Evolutionary conservation across 1,140 invertebrate genomes (phyloP).

Genomic region (Drosophila tristis): DNA sequence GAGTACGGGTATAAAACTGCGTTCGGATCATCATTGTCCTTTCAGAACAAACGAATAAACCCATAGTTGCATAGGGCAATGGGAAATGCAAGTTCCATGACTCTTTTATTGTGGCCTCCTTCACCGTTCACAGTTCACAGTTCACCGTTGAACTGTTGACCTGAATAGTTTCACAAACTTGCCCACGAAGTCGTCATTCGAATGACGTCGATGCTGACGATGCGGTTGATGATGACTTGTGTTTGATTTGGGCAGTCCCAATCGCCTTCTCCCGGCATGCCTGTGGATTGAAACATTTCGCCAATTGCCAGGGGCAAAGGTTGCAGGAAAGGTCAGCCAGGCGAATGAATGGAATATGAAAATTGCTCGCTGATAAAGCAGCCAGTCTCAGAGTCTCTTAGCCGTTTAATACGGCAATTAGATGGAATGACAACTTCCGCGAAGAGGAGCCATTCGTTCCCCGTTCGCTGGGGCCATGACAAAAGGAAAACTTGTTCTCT

Average conservation of each 20-base stretch:
- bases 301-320: constrained; percentile 62
- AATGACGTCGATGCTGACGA: constrained; percentile 32
- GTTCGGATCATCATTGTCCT: background rate
- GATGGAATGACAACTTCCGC: constrained; percentile 32
- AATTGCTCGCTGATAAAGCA: constrained; percentile 20
- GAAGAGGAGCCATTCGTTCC: constrained; percentile 30
- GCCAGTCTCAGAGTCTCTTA: constrained; percentile 6
- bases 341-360: constrained; percentile 22
- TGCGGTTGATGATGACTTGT: constrained; percentile 60
- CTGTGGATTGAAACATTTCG: constrained; percentile 73
- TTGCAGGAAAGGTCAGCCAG: constrained; percentile 41
- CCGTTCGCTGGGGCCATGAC: constrained; percentile 17
- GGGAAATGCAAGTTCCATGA: constrained; percentile 58
- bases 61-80: constrained; percentile 22
- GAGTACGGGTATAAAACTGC: no score
- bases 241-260: constrained; percentile 56
- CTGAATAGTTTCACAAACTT: constrained; percentile 59
- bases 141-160: constrained; percentile 71
- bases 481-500: constrained; percentile 56
- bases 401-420: constrained; percentile 54
- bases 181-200: constrained; percentile 60
- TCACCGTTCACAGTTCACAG: constrained; percentile 26
- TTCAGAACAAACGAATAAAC: background rate
- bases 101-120: constrained; percentile 30
- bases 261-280: constrained; percentile 12